phyloP scores from a whole-genome alignment of 2,797 vertebrate species.

The Trachops cirrhosus region DNA sequence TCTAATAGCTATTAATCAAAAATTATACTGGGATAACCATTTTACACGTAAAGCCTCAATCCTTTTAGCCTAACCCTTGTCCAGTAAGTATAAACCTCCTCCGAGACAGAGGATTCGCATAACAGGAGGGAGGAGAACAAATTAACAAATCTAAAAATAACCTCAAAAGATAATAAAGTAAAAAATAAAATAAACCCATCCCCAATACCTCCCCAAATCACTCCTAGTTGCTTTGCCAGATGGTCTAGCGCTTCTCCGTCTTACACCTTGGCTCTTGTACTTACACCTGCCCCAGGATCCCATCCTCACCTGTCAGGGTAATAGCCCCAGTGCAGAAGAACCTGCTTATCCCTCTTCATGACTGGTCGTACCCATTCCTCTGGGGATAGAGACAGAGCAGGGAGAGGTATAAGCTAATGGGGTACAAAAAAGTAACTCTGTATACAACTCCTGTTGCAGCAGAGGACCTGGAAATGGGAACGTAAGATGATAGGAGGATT shows the following conservation, averaged over 20 bases:
- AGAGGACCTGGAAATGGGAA: background rate
- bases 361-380: constrained; percentile 99
- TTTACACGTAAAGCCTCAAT: background rate
- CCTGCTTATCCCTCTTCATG: constrained; percentile 98
- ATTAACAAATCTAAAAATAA: constrained; percentile 14
- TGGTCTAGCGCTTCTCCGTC: background rate
- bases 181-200: background rate
- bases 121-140: background rate
- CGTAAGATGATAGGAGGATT: background rate
- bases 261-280: background rate
- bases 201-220: background rate
- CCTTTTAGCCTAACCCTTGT: background rate
- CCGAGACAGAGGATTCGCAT: background rate
- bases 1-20: constrained; percentile 18
- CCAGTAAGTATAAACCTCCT: background rate
- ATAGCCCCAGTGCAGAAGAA: constrained; percentile 98
- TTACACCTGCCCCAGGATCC: background rate
- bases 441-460: background rate
- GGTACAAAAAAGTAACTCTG: background rate
- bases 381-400: constrained; percentile 75
- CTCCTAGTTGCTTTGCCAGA: background rate
- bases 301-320: constrained; percentile 94
- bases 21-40: background rate
- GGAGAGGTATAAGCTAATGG: constrained; percentile 30
- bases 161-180: background rate